Evolutionary conservation across 1,140 invertebrate genomes (phyloP).

Genomic region (Ephestia elutella): DNA sequence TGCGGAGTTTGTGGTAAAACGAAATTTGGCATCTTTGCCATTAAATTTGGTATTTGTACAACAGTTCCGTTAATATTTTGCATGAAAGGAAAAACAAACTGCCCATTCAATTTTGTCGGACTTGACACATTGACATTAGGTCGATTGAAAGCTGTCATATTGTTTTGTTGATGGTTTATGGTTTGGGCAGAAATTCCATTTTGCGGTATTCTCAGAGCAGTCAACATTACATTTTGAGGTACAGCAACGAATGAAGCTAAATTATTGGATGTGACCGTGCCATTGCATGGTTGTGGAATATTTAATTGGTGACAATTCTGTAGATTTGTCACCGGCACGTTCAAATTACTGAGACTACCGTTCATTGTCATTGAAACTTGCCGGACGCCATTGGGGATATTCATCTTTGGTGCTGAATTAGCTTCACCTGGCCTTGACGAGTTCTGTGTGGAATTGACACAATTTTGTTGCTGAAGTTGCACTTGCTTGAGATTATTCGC

Average conservation of each 20-base stretch:
- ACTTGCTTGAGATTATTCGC: slow-evolving; percentile 67
- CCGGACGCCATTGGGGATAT: slow-evolving; percentile 58
- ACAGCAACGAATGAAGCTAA: slow-evolving; percentile 60
- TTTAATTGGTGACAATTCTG: slow-evolving; percentile 65
- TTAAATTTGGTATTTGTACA: slow-evolving; percentile 70
- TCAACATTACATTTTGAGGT: slow-evolving; percentile 71
- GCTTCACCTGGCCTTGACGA: slow-evolving; percentile 37
- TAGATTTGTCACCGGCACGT: slow-evolving; percentile 55
- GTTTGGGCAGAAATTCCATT: slow-evolving; percentile 57
- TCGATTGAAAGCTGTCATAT: slow-evolving; percentile 55
- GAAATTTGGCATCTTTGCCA: slow-evolving; percentile 69
- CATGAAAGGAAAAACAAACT: slow-evolving; percentile 68
- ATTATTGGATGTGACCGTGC: slow-evolving; percentile 53
- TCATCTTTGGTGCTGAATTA: slow-evolving; percentile 51
- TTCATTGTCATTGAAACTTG: slow-evolving; percentile 63
- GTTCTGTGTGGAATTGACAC: slow-evolving; percentile 43
- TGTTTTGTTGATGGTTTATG: slow-evolving; percentile 49
- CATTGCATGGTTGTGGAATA: slow-evolving; percentile 54
- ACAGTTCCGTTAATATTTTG: slow-evolving; percentile 72
- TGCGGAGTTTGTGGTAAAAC: slow-evolving; percentile 60
- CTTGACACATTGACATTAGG: slow-evolving; percentile 63
- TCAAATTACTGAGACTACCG: slow-evolving; percentile 49
- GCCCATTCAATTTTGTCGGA: slow-evolving; percentile 67
- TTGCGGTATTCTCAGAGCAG: slow-evolving; percentile 71
- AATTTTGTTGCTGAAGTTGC: slow-evolving; percentile 62